Percentiles rank a stretch among this genome's conserved stretches.
Conservation (phyloP, 2,888 invertebrate genomes). For the Tupiocoris notatus region DNA sequence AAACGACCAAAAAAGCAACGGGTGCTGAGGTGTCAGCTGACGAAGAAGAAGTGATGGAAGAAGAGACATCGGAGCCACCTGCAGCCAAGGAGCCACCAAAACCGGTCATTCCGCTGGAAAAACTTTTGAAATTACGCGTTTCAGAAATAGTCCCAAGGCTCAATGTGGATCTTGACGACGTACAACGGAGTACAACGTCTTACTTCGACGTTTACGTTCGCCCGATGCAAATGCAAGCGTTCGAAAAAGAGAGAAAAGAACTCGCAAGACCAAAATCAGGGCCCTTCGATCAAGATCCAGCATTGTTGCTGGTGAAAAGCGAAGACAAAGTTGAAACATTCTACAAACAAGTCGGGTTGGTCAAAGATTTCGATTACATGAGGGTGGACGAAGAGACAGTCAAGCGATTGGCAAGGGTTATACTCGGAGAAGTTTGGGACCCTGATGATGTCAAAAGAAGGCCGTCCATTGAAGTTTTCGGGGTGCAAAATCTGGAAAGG, state of each 20-base stretch:
- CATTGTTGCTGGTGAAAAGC: neutral
- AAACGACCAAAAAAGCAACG: neutral
- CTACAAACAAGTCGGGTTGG: constrained; percentile 12
- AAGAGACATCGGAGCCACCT: neutral
- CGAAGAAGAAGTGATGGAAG: neutral
- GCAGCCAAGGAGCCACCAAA: constrained; percentile 7
- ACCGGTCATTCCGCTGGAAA: constrained; percentile 5
- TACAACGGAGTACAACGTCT: neutral
- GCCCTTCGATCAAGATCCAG: constrained; percentile 12
- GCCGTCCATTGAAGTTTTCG: constrained; percentile 31
- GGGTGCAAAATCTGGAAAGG: constrained; percentile 9
- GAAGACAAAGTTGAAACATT: neutral
- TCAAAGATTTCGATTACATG: constrained; percentile 24
- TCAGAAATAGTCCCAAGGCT: constrained; percentile 32
- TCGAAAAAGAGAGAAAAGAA: neutral
- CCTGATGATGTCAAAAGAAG: constrained; percentile 6
- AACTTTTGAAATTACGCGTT: neutral
- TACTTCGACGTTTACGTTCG: constrained; percentile 19
- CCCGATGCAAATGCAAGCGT: constrained; percentile 21
- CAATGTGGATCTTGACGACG: constrained; percentile 16
- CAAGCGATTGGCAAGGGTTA: constrained; percentile 28
- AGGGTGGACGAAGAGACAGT: constrained; percentile 23
- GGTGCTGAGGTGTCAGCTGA: neutral
- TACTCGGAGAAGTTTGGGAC: constrained; percentile 24
- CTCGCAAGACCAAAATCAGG: constrained; percentile 4